Conservation (phyloP, 1,140 invertebrate genomes). For the Drosophila albomicans region DNA sequence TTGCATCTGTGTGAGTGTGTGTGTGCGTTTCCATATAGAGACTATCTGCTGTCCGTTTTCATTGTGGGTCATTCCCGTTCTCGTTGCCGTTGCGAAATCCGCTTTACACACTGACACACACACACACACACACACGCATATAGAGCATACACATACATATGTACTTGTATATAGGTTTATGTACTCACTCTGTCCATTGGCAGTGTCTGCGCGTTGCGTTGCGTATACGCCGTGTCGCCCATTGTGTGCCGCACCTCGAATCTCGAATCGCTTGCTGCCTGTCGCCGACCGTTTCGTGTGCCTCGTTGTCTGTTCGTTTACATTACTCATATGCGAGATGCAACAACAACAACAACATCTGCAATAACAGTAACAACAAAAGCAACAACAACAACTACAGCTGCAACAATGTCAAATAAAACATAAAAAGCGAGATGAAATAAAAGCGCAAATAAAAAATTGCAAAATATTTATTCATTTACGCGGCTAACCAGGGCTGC, state of each 20-base stretch:
- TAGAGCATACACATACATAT: conserved; percentile 6
- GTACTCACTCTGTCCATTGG: conserved; percentile 56
- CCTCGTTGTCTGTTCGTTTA: conserved; percentile 54
- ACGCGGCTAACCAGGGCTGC: conserved; percentile 65
- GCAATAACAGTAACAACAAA: conserved; percentile 37
- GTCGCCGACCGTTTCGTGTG: not conserved
- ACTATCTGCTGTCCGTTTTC: conserved; percentile 64
- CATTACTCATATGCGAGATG: conserved; percentile 72
- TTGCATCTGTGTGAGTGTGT: conserved; percentile 27
- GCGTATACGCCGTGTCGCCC: conserved; percentile 77
- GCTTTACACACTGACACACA: conserved; percentile 61
- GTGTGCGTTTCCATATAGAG: conserved; percentile 51
- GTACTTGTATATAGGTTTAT: conserved; percentile 42
- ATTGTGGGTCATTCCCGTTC: conserved; percentile 78
- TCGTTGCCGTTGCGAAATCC: conserved; percentile 64
- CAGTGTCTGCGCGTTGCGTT: conserved; percentile 58
- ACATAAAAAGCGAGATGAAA: conserved; percentile 15
- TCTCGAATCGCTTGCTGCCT: conserved; percentile 39
- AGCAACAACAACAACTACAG: conserved; percentile 35
- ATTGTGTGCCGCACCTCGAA: conserved; percentile 71
- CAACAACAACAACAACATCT: conserved; percentile 37
- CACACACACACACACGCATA: conserved; percentile 12
- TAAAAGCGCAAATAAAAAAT: conserved; percentile 67
- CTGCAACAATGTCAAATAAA: conserved; percentile 11
- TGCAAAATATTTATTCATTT: conserved; percentile 77